Conservation (phyloP, 1,140 invertebrate genomes). For the Zophobas morio region DNA sequence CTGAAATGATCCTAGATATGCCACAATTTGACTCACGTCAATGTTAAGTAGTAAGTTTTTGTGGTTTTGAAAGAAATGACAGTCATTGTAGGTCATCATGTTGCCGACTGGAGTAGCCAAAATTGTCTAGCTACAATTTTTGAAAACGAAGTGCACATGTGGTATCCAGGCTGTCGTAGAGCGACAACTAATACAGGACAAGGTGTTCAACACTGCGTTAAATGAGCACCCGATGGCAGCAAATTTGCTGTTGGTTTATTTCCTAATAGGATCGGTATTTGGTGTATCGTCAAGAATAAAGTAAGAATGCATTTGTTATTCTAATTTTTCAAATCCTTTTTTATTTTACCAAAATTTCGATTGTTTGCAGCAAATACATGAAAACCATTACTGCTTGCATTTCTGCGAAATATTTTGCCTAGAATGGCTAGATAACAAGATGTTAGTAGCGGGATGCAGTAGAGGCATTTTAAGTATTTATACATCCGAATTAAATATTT, state of each 20-base stretch:
- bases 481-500: background rate
- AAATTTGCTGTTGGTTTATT: slow-evolving; percentile 37
- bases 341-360: background rate
- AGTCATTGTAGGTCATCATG: slow-evolving; percentile 12
- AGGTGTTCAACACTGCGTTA: slow-evolving; percentile 38
- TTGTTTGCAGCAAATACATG: background rate
- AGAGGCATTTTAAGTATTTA: slow-evolving; percentile 21
- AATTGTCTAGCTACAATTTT: slow-evolving; percentile 46
- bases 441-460: slow-evolving; percentile 45
- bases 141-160: slow-evolving; percentile 45
- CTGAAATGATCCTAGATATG: slow-evolving; percentile 37
- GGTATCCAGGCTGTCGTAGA: slow-evolving; percentile 26
- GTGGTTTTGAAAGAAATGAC: background rate
- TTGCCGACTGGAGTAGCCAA: slow-evolving; percentile 46
- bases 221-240: slow-evolving; percentile 45
- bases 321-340: background rate
- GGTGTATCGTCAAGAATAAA: slow-evolving; percentile 32
- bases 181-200: slow-evolving; percentile 1
- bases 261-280: slow-evolving; percentile 20
- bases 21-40: slow-evolving; percentile 33
- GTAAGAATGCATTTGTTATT: slow-evolving; percentile 2
- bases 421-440: slow-evolving; percentile 30
- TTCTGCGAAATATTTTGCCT: slow-evolving; percentile 18
- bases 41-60: background rate
- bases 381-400: background rate